These are phyloP conservation scores for Myotis planiceps DNA, from an alignment of 2,797 vertebrate species.

Conservation along the genomic window DNA sequence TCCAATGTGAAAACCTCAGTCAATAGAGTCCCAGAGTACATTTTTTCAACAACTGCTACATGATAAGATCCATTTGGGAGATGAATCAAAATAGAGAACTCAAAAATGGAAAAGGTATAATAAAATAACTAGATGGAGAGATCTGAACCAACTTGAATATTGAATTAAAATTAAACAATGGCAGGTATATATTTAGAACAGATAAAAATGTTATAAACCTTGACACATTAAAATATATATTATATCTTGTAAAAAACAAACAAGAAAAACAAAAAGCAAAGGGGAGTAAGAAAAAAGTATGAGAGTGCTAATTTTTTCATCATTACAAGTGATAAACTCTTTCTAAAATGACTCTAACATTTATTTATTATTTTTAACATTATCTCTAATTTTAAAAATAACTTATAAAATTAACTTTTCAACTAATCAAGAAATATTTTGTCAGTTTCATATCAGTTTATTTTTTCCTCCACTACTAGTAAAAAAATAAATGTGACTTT, in stretches of 20 bases:
- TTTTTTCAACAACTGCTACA: not conserved
- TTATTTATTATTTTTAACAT: not conserved
- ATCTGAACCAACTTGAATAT: not conserved
- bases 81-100: not conserved
- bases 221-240: not conserved
- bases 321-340: not conserved
- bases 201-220: no score
- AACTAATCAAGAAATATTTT: not conserved
- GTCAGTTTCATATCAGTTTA: not conserved
- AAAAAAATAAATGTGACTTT: not conserved
- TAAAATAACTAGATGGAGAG: no score
- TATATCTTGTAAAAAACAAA: not conserved
- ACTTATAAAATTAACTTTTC: not conserved
- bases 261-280: not conserved
- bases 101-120: not conserved
- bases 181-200: not conserved
- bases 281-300: not conserved
- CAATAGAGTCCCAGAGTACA: not conserved
- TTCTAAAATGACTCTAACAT: not conserved
- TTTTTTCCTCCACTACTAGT: not conserved
- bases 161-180: not conserved
- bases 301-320: not conserved
- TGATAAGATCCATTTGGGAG: not conserved
- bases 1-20: not conserved
- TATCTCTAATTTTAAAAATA: not conserved